A percentile compares a stretch with the other conserved stretches of the same genome.
Conservation (phyloP, 2,113 vertebrate species). For the Lophura nycthemera region DNA sequence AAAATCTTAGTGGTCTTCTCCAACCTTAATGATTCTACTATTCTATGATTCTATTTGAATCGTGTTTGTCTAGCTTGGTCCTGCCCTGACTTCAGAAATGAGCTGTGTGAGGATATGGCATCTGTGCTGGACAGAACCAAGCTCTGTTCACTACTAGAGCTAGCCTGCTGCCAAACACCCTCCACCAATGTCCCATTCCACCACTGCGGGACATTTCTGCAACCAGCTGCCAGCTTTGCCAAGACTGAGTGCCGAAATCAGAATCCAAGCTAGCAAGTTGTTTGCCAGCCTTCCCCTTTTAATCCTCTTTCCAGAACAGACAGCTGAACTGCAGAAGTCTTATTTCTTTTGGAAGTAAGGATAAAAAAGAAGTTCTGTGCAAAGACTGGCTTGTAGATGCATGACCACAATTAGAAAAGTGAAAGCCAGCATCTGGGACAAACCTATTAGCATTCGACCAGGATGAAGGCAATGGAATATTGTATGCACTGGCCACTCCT, state of each 20-base stretch:
- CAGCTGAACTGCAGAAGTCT: background rate
- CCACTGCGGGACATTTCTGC: background rate
- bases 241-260: background rate
- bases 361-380: background rate
- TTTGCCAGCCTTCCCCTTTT: background rate
- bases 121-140: background rate
- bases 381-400: background rate
- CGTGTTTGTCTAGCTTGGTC: background rate
- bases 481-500: background rate
- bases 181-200: background rate
- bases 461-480: background rate
- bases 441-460: background rate
- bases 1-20: no score
- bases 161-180: background rate
- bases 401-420: background rate
- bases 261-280: background rate
- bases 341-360: background rate
- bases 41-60: background rate
- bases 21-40: no score
- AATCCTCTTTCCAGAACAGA: background rate
- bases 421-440: background rate
- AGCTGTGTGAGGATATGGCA: background rate
- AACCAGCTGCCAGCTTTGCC: background rate
- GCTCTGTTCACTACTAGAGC: background rate
- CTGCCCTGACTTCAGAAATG: background rate